Percentiles rank a stretch among this genome's conserved stretches.
These are phyloP conservation scores for Perca flavescens DNA, from an alignment of 2,113 vertebrate genomes.

Conservation along the genomic window DNA sequence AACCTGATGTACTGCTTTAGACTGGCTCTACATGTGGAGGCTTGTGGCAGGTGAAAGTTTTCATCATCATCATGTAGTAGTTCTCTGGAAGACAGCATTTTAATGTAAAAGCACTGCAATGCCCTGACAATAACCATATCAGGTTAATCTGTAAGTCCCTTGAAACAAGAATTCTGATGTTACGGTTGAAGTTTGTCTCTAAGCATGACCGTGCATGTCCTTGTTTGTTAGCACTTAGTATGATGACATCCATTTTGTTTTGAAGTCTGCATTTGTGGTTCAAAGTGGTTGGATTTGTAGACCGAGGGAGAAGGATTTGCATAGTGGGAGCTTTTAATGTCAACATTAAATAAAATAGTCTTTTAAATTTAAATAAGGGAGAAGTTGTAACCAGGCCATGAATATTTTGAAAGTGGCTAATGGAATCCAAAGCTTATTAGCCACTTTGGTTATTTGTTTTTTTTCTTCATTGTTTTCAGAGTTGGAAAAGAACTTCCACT, in stretches of 20 bases:
- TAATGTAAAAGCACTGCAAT: conserved; percentile 52
- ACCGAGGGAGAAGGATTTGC: background rate
- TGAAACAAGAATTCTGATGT: conserved; percentile 38
- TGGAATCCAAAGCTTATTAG: conserved; percentile 29
- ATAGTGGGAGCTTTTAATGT: conserved; percentile 34
- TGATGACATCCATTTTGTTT: conserved; percentile 6
- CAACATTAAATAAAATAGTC: background rate
- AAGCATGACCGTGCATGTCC: conserved; percentile 24
- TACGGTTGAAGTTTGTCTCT: conserved; percentile 2
- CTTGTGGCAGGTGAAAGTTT: background rate
- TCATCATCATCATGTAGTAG: conserved; percentile 5
- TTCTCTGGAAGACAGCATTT: conserved; percentile 30
- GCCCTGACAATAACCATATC: conserved; percentile 39
- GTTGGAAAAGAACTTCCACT: background rate
- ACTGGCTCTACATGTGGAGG: background rate
- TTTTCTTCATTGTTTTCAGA: background rate
- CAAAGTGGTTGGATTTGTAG: conserved; percentile 16
- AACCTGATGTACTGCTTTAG: conserved; percentile 41
- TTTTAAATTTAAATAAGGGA: conserved; percentile 17
- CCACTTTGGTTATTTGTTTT: background rate
- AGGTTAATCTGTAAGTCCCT: conserved; percentile 54
- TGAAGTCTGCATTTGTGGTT: conserved; percentile 6
- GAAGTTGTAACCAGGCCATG: conserved; percentile 5
- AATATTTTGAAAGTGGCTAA: conserved; percentile 7
- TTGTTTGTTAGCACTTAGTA: conserved; percentile 39